Percentiles rank a stretch among this genome's conserved stretches.
phyloP scores from a whole-genome alignment of 2,888 invertebrate genomes.

The Sphaeridia pumilis region DNA sequence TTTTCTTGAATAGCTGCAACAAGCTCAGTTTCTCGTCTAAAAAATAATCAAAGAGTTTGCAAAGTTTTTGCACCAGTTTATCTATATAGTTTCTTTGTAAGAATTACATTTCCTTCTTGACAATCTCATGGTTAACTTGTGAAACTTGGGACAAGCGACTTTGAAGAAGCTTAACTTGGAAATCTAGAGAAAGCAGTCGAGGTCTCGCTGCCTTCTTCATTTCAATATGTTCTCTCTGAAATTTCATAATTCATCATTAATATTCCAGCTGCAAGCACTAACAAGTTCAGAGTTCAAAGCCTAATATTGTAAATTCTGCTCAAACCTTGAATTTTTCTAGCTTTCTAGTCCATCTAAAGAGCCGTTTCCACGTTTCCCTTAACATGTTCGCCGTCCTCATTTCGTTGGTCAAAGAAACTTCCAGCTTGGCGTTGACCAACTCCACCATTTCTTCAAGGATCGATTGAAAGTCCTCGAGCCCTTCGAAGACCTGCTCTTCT shows the following conservation, averaged over 20 bases:
- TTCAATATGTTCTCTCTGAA: neutral
- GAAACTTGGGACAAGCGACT: conserved; percentile 8
- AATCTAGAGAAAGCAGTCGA: conserved; percentile 3
- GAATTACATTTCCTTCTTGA: conserved; percentile 1
- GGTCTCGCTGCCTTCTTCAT: neutral
- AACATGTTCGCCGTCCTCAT: neutral
- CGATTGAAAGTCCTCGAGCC: neutral
- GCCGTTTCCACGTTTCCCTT: conserved; percentile 6
- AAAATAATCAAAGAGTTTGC: conserved; percentile 12
- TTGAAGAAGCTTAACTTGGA: conserved; percentile 10
- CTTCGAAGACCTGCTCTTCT: neutral
- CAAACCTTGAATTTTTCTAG: conserved; percentile 2
- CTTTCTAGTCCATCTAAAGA: neutral
- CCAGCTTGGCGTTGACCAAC: conserved; percentile 1
- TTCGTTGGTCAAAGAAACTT: neutral
- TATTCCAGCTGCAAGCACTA: neutral
- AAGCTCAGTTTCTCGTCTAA: conserved; percentile 12
- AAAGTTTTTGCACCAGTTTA: conserved; percentile 14
- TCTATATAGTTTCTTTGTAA: conserved; percentile 1
- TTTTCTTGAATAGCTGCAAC: conserved; percentile 16
- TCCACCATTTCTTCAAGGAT: neutral
- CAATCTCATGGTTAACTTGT: conserved; percentile 5
- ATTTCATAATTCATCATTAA: neutral
- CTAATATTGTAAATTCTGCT: neutral
- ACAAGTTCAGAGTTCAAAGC: neutral